Percentiles rank a stretch among this genome's conserved stretches.
These are phyloP conservation scores for Trissolcus japonicus DNA, from an alignment of 2,888 invertebrate species.

Conservation along the genomic window DNA sequence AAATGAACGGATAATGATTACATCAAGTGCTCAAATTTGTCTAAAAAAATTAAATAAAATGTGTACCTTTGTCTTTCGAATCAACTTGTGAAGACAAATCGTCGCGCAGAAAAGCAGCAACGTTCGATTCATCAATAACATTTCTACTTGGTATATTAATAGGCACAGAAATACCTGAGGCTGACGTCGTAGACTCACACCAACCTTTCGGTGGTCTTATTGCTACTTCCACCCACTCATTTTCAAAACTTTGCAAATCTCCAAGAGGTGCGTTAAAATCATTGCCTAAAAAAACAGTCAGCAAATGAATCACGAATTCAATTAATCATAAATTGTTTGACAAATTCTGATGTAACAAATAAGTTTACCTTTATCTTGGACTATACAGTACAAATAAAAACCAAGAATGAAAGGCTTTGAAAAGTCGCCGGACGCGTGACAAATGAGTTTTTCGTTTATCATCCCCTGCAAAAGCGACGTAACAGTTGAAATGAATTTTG, in stretches of 20 bases:
- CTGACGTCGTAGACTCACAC: slow-evolving; percentile 71
- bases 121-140: slow-evolving; percentile 69
- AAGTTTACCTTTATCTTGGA: slow-evolving; percentile 80
- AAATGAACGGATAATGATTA: not conserved
- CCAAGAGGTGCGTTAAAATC: slow-evolving; percentile 84
- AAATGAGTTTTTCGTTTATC: slow-evolving; percentile 87
- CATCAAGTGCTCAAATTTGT: not conserved
- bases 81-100: slow-evolving; percentile 62
- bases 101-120: slow-evolving; percentile 71
- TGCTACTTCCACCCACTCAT: slow-evolving; percentile 95
- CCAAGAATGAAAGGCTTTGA: slow-evolving; percentile 89
- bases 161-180: slow-evolving; percentile 71
- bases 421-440: slow-evolving; percentile 93
- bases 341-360: slow-evolving; percentile 54
- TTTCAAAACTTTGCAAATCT: slow-evolving; percentile 89
- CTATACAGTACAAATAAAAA: slow-evolving; percentile 93
- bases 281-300: slow-evolving; percentile 64
- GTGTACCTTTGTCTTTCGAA: slow-evolving; percentile 65
- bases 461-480: slow-evolving; percentile 79
- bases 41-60: no score
- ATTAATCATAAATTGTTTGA: no score
- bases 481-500: no score
- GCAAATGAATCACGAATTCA: not conserved
- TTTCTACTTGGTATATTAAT: slow-evolving; percentile 70
- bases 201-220: slow-evolving; percentile 80